phyloP scores from a whole-genome alignment of 2,888 invertebrate genomes.

The Rhagium mordax region DNA sequence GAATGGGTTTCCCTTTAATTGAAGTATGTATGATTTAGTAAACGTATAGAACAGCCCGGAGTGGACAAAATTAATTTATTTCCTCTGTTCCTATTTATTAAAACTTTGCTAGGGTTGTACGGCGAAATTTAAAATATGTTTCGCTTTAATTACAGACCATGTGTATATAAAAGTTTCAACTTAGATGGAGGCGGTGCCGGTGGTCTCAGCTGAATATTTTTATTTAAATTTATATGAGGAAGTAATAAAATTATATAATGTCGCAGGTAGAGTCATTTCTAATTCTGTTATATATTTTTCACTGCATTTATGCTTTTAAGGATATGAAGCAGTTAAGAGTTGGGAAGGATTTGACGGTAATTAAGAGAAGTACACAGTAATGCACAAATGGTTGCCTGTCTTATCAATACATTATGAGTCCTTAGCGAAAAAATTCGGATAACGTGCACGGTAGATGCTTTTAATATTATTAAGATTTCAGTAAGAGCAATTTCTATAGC shows the following conservation, averaged over 20 bases:
- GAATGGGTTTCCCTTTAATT: constrained; percentile 3
- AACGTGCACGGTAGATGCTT: no score
- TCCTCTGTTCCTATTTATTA: constrained; percentile 13
- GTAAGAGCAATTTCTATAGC: no score
- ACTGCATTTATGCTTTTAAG: no score
- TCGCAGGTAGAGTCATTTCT: background rate
- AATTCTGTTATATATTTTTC: no score
- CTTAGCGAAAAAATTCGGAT: no score
- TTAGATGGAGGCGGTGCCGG: background rate
- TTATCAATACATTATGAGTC: no score
- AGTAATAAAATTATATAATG: background rate
- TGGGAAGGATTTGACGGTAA: no score
- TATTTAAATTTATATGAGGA: background rate
- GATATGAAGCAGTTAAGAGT: no score
- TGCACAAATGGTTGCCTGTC: no score
- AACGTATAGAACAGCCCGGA: background rate
- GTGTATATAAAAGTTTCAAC: background rate
- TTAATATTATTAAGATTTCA: no score
- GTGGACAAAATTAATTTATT: constrained; percentile 16
- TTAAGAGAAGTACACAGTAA: no score
- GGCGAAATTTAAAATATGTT: background rate
- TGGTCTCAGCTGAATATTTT: background rate
- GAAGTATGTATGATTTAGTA: constrained; percentile 22
- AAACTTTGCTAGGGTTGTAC: constrained; percentile 9
- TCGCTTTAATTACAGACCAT: constrained; percentile 12